Evolutionary conservation across 64 coral and sea anemone genomes (phyloP).

Genomic region (Astreopora myriophthalma): DNA sequence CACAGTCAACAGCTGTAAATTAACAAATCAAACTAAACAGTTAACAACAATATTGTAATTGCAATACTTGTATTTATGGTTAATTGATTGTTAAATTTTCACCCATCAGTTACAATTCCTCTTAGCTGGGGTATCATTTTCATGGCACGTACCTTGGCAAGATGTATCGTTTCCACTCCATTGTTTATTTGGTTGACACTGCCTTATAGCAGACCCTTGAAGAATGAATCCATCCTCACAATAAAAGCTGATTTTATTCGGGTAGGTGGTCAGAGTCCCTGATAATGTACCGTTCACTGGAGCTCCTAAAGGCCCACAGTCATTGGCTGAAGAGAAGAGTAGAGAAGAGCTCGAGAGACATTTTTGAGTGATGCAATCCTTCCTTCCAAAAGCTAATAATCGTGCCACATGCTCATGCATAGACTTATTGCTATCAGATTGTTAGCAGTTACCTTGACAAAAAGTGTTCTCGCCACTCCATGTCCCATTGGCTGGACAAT

Average conservation of each 20-base stretch:
- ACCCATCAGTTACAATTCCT: neutral
- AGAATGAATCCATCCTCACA: constrained; percentile 30
- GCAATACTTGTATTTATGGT: no score
- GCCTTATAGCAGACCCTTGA: neutral
- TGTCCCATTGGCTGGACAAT: constrained; percentile 1
- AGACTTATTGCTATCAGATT: no score
- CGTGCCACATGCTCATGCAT: no score
- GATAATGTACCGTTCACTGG: constrained; percentile 14
- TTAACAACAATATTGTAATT: no score
- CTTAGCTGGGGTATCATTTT: neutral
- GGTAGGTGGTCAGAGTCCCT: constrained; percentile 19
- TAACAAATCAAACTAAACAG: neutral
- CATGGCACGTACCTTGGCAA: neutral
- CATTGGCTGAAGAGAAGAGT: neutral
- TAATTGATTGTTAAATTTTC: no score
- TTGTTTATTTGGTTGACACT: constrained; percentile 6
- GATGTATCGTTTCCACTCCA: constrained; percentile 38
- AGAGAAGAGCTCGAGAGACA: no score
- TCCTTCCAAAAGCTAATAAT: no score
- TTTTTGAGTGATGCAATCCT: no score
- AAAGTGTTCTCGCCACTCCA: constrained; percentile 3
- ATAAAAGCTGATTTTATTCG: constrained; percentile 1
- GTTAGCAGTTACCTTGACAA: constrained; percentile 61
- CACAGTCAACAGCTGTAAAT: constrained; percentile 60
- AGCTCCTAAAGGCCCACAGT: neutral